These are phyloP conservation scores for Balanococcus diminutus DNA, from an alignment of 2,888 invertebrate species.

Conservation along the genomic window DNA sequence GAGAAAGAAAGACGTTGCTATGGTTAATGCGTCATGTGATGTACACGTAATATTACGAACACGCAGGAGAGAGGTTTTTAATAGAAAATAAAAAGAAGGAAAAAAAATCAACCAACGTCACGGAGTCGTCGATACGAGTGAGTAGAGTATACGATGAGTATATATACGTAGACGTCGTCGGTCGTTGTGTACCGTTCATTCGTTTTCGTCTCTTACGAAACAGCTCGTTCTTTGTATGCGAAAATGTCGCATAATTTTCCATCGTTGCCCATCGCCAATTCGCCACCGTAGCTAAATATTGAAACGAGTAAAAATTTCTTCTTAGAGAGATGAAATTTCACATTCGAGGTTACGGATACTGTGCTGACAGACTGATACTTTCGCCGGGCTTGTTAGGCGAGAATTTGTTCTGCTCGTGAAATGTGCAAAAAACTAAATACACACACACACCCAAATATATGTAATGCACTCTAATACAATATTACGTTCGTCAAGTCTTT, in stretches of 20 bases:
- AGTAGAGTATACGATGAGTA: no score
- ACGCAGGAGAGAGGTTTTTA: not conserved
- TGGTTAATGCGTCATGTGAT: not conserved
- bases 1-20: not conserved
- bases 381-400: not conserved
- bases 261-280: no score
- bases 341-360: not conserved
- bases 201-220: not conserved
- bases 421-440: no score
- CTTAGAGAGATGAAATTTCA: not conserved
- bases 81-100: not conserved
- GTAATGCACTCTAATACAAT: no score
- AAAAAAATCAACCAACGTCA: not conserved
- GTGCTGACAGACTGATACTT: no score
- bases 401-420: not conserved
- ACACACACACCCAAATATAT: no score
- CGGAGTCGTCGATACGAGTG: not conserved
- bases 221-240: not conserved
- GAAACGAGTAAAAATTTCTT: not conserved
- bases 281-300: no score
- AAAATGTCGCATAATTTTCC: not conserved
- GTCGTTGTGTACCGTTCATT: not conserved
- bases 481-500: no score
- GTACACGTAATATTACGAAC: not conserved
- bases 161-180: not conserved